These are phyloP conservation scores for Echinometra lucunter DNA, from an alignment of 53 echinoderm and acorn worm species.

Conservation along the genomic window DNA sequence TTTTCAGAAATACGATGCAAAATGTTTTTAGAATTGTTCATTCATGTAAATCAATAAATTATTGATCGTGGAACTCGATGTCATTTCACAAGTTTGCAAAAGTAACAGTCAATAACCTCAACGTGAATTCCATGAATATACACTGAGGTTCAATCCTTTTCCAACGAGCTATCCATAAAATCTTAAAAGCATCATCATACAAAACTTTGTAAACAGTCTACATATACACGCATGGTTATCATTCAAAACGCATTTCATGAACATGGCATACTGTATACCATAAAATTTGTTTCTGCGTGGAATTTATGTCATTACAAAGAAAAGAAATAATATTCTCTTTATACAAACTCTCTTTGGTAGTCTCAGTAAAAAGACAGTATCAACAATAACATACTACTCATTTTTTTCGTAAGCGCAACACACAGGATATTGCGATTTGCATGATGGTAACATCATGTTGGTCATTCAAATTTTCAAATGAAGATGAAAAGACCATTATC, in stretches of 20 bases:
- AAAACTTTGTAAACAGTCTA: background rate
- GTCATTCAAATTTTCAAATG: background rate
- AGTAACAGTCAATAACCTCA: no score
- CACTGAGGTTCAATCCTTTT: background rate
- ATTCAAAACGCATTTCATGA: background rate
- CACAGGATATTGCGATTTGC: background rate
- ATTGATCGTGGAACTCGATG: no score
- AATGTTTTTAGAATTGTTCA: background rate
- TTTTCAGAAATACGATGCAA: background rate
- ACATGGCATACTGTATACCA: no score
- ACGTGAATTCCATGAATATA: background rate
- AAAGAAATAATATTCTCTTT: background rate
- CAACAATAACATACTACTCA: background rate
- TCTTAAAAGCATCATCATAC: background rate
- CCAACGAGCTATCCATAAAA: background rate
- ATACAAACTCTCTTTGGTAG: slow-evolving; percentile 26
- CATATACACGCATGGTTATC: background rate
- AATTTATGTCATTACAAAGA: background rate
- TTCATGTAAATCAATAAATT: no score
- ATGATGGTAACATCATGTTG: background rate
- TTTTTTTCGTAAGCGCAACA: background rate
- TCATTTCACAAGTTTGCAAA: background rate
- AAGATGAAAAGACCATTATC: background rate
- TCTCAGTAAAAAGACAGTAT: background rate
- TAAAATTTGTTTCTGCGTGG: no score